Evolutionary conservation across 37 sponge, comb jelly and placozoan species (phyloP), one percentile per base, ranked within the genome.

Genomic region (Diacarnus erythraeanus): DNA sequence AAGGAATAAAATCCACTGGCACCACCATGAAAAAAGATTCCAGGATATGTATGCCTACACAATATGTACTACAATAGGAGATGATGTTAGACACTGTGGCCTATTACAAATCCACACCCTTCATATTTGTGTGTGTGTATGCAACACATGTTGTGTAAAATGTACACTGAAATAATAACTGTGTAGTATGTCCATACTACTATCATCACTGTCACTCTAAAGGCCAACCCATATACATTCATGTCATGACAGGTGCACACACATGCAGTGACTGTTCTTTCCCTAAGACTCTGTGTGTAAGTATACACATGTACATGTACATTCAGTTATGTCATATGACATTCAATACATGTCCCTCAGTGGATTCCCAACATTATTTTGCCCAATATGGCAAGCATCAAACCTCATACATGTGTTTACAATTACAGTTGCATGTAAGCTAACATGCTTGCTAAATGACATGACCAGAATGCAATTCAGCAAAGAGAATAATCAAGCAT

Each of bases 341-440:
- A 31, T 65, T 5, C 27, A 26, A 34, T 20, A 31, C 66, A 65
- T 65, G 66, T 65, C 66, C 66, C 9, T 5, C 35, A 35, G 2
- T 30, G 5, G 66, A 65, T 65, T 31, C 66, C 34, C 34, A 10
- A 30, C 66, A 65, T 65, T 30, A 3, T 65, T 25, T 35, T 65
- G 3, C 66, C 66, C 33, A 65, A 65, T 34, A 65, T 34, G 66
- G 34, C 35, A 65, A 65, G 34, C 2, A 2, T 30, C 38, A 74
- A 35, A 8, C 27, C 33, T 3, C 36, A 22, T 43, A 74, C 74
- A 74, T 74, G 74, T 74, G 74, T 74, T 74, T 47, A 41, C 74
- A 74, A 74, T 74, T 26, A 74, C 47, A 9, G 57, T 54, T 31
- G 33, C 57, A 47, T 74, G 74, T 54, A 23, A 29, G 20, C 42